Base-by-base conservation (phyloP, 1,140 invertebrate species). In the Berghia stephanieae region DNA sequence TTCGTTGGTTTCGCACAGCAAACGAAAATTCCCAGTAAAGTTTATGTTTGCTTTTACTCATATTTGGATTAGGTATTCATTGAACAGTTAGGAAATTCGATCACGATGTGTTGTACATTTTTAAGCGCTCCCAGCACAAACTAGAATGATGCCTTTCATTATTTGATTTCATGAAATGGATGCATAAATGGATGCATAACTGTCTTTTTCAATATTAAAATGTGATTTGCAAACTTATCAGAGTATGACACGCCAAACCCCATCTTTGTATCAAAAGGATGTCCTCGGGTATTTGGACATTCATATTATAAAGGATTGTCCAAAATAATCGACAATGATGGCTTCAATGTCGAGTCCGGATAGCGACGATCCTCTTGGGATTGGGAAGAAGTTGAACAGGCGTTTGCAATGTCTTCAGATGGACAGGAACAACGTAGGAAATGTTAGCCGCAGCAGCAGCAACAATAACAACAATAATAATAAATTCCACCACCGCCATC, bases 301-400 rank as follows among this genome's bases (percentile, higher is more conserved):
- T 21, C 34, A 8, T 27, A 43, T 31, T 13, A 16, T 38, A 24
- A 27, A 70, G 42, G 21, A 70, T 21, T 46, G 18, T 40, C 31
- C 43, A 44, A 27, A 44, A 18, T 24, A 21, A 6, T 46, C 8
- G 18, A 3, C 0, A 3, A 43, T 18, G 18, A 71, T 78, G 76
- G 76, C 74, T 1, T 75, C 76, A 52, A 44, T 80, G 34, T 80
- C 79, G 18, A 80, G 79, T 27, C 79, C 79, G 42, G 79, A 80
- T 18, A 74, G 70, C 43, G 66, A 73, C 71, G 72, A 74, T 42
- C 75, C 79, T 13, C 68, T 80, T 18, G 76, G 76, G 31, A 72
- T 80, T 60, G 75, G 76, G 49, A 57, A 71, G 70, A 77, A 77
- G 71, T 36, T 80, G 60, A 63, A 63, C 5, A 67, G 67, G 60